These are phyloP conservation scores for Chamaedrilus cognettii DNA, from an alignment of 2,888 invertebrate species.

Conservation along the genomic window DNA sequence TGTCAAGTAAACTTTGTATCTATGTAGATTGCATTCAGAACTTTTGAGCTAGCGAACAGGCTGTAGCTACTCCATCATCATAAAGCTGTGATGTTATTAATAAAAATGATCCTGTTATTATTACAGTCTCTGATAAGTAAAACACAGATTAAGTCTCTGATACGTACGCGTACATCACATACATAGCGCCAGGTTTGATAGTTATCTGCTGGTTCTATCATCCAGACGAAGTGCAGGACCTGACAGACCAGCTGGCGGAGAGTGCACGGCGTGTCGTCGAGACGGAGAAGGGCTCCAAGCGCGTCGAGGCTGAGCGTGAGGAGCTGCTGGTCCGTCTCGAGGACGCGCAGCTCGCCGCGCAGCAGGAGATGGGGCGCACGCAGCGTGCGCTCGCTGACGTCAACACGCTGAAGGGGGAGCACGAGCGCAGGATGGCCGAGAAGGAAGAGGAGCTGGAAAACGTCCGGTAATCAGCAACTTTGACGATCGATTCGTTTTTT, in stretches of 20 bases:
- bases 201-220: background rate
- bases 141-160: constrained; percentile 4
- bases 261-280: constrained; percentile 16
- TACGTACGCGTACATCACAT: background rate
- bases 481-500: too few relatives aligned
- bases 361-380: constrained; percentile 20
- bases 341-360: constrained; percentile 17
- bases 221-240: constrained; percentile 24
- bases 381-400: constrained; percentile 19
- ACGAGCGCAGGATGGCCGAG: constrained; percentile 20
- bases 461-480: too few relatives aligned
- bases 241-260: constrained; percentile 24
- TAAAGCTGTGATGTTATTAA: too few relatives aligned
- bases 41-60: too few relatives aligned
- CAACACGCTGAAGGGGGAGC: constrained; percentile 17
- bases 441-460: constrained; percentile 26
- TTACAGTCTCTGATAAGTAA: too few relatives aligned
- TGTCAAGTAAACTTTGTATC: too few relatives aligned
- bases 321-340: constrained; percentile 23
- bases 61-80: too few relatives aligned
- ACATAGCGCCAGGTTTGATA: too few relatives aligned
- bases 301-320: constrained; percentile 19
- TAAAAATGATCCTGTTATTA: too few relatives aligned
- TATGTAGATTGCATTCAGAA: too few relatives aligned
- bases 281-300: constrained; percentile 17